A percentile compares a stretch with the other conserved stretches of the same genome.
Evolutionary conservation across 1,140 invertebrate species (phyloP).

Genomic region (Conus betulinus): DNA sequence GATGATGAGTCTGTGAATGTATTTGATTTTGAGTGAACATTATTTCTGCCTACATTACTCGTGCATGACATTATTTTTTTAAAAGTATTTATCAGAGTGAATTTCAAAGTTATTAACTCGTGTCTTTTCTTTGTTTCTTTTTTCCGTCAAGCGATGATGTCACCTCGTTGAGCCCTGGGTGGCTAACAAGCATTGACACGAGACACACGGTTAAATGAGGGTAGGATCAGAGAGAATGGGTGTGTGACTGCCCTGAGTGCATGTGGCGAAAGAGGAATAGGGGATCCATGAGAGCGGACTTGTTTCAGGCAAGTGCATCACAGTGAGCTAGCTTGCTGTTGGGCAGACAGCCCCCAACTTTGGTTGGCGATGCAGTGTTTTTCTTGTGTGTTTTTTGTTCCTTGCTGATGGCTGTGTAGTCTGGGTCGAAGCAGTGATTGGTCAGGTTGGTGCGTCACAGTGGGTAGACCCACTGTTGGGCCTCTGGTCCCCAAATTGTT

Average conservation of each 20-base stretch:
- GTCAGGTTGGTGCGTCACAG: slow-evolving; percentile 52
- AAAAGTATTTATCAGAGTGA: not conserved
- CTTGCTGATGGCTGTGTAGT: not conserved
- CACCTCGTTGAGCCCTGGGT: slow-evolving; percentile 17
- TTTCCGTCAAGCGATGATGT: not conserved
- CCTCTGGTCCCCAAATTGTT: slow-evolving; percentile 50
- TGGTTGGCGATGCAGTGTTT: slow-evolving; percentile 48
- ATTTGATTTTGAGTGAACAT: not conserved
- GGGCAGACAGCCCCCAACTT: slow-evolving; percentile 54
- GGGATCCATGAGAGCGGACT: not conserved
- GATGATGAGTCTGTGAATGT: not conserved
- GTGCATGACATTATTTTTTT: not conserved
- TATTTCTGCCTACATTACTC: not conserved
- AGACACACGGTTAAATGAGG: not conserved
- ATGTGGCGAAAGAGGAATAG: not conserved
- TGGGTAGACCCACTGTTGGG: slow-evolving; percentile 58
- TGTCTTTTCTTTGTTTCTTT: slow-evolving; percentile 13
- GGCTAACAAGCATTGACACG: slow-evolving; percentile 1
- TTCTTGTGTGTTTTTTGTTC: slow-evolving; percentile 24
- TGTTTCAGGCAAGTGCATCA: slow-evolving; percentile 30
- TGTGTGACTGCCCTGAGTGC: not conserved
- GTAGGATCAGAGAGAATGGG: slow-evolving; percentile 3
- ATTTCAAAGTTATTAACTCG: slow-evolving; percentile 11
- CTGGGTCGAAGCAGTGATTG: slow-evolving; percentile 8
- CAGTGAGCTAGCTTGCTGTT: slow-evolving; percentile 53